Percentiles rank a stretch among this genome's conserved stretches.
Conservation (phyloP, 1,140 invertebrate genomes). For the Drosophila auraria region DNA sequence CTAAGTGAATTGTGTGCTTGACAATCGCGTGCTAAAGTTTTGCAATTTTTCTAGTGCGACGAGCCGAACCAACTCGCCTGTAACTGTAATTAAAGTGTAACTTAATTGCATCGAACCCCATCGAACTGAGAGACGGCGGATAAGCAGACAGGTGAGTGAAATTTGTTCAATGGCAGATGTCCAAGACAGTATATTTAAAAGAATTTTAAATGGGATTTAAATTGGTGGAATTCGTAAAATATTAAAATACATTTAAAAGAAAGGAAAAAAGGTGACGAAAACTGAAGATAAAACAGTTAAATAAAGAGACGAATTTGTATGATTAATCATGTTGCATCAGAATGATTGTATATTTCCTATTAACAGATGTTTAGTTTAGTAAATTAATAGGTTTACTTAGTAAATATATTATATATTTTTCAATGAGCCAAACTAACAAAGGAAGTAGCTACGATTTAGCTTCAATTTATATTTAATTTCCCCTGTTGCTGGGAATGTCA, state of each 20-base stretch:
- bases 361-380: no score
- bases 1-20: constrained; percentile 57
- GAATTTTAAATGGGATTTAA: background rate
- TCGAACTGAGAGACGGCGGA: constrained; percentile 14
- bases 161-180: background rate
- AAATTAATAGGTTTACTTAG: background rate
- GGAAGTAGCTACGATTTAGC: background rate
- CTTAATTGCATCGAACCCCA: constrained; percentile 19
- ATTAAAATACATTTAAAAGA: background rate
- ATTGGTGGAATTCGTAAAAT: background rate
- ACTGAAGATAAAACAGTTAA: no score
- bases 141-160: constrained; percentile 35
- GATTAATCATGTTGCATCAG: background rate
- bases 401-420: background rate
- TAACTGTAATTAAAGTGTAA: constrained; percentile 38
- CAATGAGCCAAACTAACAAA: no score
- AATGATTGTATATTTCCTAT: no score
- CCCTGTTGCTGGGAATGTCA: background rate
- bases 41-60: constrained; percentile 51
- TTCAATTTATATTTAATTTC: background rate
- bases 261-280: background rate
- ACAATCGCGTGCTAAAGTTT: constrained; percentile 58
- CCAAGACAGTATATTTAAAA: background rate
- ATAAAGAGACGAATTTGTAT: background rate
- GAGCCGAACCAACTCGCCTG: constrained; percentile 31